phyloP scores from a whole-genome alignment of 2,797 vertebrate species.

The Trematomus bernacchii region DNA sequence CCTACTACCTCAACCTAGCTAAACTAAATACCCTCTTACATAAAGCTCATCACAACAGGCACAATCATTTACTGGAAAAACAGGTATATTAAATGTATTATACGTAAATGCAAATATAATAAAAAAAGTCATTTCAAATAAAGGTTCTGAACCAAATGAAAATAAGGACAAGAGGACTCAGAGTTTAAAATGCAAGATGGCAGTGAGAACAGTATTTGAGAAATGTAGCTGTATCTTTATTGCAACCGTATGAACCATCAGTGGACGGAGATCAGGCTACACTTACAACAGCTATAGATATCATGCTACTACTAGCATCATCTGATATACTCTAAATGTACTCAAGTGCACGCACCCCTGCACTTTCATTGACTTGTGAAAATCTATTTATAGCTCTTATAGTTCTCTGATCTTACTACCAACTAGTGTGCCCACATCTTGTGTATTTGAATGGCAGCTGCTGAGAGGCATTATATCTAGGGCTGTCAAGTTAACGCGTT shows the following conservation, averaged over 20 bases:
- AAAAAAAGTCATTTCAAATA: background rate
- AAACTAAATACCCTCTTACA: background rate
- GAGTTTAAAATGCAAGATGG: background rate
- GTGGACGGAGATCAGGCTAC: background rate
- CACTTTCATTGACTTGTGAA: background rate
- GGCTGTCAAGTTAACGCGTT: too few relatives aligned
- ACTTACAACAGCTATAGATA: conserved; percentile 19
- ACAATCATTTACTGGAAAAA: background rate
- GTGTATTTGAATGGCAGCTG: background rate
- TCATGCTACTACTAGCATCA: background rate
- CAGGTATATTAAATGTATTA: too few relatives aligned
- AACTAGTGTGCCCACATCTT: background rate
- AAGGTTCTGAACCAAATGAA: background rate
- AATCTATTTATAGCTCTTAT: conserved; percentile 22
- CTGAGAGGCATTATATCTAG: too few relatives aligned
- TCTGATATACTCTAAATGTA: background rate
- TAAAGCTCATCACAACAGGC: background rate
- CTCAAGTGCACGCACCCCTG: background rate
- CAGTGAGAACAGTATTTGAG: background rate
- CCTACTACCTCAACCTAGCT: background rate
- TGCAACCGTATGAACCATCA: background rate
- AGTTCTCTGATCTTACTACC: conserved; percentile 17
- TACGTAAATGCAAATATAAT: too few relatives aligned
- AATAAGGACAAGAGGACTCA: background rate
- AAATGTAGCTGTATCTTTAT: background rate